phyloP scores from a whole-genome alignment of 2,797 vertebrate species.

The Acipenser ruthenus region DNA sequence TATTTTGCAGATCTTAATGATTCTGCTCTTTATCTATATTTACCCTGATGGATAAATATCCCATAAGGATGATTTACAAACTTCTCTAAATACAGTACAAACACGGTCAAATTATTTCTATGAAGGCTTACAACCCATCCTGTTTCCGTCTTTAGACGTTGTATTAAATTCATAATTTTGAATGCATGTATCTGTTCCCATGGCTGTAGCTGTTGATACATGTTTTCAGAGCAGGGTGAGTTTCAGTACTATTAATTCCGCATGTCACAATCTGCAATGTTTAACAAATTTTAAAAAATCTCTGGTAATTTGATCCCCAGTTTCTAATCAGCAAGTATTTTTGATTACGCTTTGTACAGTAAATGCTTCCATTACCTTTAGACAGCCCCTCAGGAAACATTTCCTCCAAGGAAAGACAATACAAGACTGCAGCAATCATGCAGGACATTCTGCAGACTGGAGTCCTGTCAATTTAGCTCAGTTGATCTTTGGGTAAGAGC shows the following conservation, averaged over 20 bases:
- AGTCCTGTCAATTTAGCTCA: conserved; percentile 34
- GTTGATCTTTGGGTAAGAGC: conserved; percentile 33
- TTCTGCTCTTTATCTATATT: no score
- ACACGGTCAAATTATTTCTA: no score
- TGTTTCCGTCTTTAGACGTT: no score
- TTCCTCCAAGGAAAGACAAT: not conserved
- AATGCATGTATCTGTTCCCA: no score
- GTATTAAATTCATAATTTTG: no score
- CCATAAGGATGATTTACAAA: no score
- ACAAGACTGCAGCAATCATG: conserved; percentile 33
- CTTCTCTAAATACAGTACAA: no score
- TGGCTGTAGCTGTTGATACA: not conserved
- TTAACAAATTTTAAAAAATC: not conserved
- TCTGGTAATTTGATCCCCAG: not conserved
- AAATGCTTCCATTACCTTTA: not conserved
- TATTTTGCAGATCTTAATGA: no score
- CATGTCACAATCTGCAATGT: not conserved
- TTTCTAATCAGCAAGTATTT: not conserved
- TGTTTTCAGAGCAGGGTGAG: not conserved
- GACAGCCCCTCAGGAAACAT: not conserved
- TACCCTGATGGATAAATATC: no score
- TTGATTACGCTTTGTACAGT: not conserved
- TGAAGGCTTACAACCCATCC: no score
- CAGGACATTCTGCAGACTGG: conserved; percentile 33
- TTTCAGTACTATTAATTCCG: not conserved